phyloP scores from a whole-genome alignment of 2,797 vertebrate species.

The Potorous gilbertii region DNA sequence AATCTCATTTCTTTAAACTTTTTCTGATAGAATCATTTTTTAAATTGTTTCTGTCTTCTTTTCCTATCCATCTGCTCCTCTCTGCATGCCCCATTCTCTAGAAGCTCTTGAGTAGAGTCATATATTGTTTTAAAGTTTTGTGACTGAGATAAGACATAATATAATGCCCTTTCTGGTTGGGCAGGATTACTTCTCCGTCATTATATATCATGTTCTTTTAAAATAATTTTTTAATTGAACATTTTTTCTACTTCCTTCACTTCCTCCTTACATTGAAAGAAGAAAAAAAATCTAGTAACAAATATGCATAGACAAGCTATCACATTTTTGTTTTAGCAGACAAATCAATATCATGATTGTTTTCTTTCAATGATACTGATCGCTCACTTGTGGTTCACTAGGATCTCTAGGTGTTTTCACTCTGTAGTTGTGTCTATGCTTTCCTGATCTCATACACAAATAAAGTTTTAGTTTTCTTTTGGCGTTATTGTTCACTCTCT shows the following conservation, averaged over 20 bases:
- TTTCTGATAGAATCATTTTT: background rate
- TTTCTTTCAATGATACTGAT: background rate
- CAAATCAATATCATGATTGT: background rate
- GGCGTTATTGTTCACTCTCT: background rate
- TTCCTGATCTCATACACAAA: background rate
- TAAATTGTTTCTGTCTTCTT: background rate
- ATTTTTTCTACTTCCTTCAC: background rate
- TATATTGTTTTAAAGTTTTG: background rate
- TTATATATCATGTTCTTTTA: background rate
- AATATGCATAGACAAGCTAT: background rate
- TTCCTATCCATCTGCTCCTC: background rate
- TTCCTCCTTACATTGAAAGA: background rate
- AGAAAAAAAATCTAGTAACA: background rate
- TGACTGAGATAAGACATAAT: background rate
- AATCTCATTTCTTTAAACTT: background rate
- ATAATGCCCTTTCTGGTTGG: background rate
- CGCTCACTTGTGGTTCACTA: background rate
- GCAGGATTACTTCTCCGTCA: background rate
- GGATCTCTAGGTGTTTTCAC: background rate
- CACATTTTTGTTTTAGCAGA: background rate
- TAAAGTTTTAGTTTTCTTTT: background rate
- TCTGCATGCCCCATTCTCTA: background rate
- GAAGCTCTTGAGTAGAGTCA: background rate
- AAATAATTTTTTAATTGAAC: background rate
- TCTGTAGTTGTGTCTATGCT: background rate